phyloP scores from a whole-genome alignment of 2,113 vertebrate species.

The Misgurnus mizolepis region DNA sequence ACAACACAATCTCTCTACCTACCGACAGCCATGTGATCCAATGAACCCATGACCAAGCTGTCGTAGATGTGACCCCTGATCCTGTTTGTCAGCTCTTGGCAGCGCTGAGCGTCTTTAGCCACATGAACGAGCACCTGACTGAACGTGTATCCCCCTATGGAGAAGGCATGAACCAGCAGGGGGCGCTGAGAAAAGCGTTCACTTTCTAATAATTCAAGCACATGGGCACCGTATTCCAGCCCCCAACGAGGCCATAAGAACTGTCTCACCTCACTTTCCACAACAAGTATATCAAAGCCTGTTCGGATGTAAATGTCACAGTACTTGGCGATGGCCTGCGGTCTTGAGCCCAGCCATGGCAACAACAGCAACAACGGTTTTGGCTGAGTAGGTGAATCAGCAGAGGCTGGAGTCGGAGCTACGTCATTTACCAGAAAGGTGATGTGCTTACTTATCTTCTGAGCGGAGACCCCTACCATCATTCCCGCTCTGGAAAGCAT shows the following conservation, averaged over 20 bases:
- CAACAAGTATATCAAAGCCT: slow-evolving; percentile 68
- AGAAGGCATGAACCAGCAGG: slow-evolving; percentile 73
- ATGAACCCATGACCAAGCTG: slow-evolving; percentile 71
- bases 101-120: slow-evolving; percentile 54
- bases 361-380: slow-evolving; percentile 68
- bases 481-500: slow-evolving; percentile 55
- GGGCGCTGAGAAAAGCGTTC: slow-evolving; percentile 66
- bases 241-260: slow-evolving; percentile 74
- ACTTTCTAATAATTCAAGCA: slow-evolving; percentile 68
- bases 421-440: slow-evolving; percentile 65
- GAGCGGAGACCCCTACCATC: slow-evolving; percentile 59
- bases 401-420: background rate
- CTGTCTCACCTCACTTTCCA: slow-evolving; percentile 65
- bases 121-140: slow-evolving; percentile 66
- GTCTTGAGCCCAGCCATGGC: slow-evolving; percentile 71
- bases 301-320: slow-evolving; percentile 70
- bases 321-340: slow-evolving; percentile 65
- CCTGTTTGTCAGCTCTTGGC: slow-evolving; percentile 56
- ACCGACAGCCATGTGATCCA: slow-evolving; percentile 69
- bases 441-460: slow-evolving; percentile 65
- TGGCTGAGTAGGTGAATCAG: background rate
- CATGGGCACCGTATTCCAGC: slow-evolving; percentile 49
- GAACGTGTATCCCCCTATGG: slow-evolving; percentile 75
- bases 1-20: background rate
- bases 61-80: slow-evolving; percentile 76